Evolutionary conservation across 2,888 invertebrate species (phyloP).

Genomic region (Strigamia maritima): DNA sequence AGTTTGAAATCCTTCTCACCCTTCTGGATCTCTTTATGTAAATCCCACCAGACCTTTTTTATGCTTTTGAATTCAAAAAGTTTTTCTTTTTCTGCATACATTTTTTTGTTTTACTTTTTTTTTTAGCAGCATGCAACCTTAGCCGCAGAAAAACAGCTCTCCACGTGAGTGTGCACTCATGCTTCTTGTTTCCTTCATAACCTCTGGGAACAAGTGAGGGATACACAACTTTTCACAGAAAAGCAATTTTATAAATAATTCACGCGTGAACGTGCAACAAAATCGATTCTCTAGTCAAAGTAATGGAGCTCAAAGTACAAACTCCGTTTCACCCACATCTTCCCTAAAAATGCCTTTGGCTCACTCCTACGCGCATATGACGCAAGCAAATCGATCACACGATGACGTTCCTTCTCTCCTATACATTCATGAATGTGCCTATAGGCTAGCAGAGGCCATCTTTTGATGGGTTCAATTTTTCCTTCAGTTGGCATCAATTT

Average conservation of each 20-base stretch:
- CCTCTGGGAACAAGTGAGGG: conserved; percentile 39
- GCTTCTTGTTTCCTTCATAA: conserved; percentile 39
- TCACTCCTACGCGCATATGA: conserved; percentile 17
- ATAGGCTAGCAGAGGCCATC: neutral
- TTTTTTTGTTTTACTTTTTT: neutral
- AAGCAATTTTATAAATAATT: conserved; percentile 41
- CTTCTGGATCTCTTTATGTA: neutral
- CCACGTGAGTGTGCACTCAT: conserved; percentile 32
- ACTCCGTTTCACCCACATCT: conserved; percentile 19
- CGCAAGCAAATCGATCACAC: conserved; percentile 9
- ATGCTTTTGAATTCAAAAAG: conserved; percentile 10
- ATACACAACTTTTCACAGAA: conserved; percentile 38
- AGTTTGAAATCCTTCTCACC: conserved; percentile 21
- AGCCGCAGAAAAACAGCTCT: conserved; percentile 28
- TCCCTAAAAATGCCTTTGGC: conserved; percentile 13
- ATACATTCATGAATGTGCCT: conserved; percentile 11
- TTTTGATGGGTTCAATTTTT: neutral
- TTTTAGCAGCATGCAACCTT: conserved; percentile 21
- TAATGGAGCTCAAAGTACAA: conserved; percentile 39
- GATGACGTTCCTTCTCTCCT: neutral
- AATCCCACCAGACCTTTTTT: conserved; percentile 15
- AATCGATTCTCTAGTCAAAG: conserved; percentile 40
- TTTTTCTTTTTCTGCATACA: conserved; percentile 8
- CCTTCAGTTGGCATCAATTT: conserved; percentile 3
- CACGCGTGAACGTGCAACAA: conserved; percentile 40